Percentiles rank a stretch among this genome's conserved stretches.
Evolutionary conservation across 2,888 invertebrate species (phyloP).

Genomic region (Tineola bisselliella): DNA sequence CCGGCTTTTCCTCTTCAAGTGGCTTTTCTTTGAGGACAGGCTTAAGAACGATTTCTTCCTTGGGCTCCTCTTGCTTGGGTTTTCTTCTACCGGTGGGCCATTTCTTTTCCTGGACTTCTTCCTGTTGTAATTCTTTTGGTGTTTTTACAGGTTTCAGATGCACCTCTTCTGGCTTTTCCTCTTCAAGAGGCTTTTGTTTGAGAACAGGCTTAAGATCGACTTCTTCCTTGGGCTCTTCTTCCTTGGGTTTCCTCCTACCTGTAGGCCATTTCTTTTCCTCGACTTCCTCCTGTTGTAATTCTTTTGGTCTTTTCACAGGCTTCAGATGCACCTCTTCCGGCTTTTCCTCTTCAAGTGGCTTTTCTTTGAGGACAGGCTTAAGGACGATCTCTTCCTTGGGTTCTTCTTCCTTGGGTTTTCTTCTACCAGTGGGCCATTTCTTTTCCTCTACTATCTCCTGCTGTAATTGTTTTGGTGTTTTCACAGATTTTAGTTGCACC

Average conservation of each 20-base stretch:
- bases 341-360: slow-evolving; percentile 31
- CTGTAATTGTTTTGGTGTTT: slow-evolving; percentile 30
- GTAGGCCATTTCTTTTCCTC: slow-evolving; percentile 30
- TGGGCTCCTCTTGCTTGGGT: slow-evolving; percentile 22
- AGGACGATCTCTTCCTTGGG: slow-evolving; percentile 56
- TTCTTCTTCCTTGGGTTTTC: slow-evolving; percentile 34
- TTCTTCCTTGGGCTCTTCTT: slow-evolving; percentile 28
- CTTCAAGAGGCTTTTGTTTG: slow-evolving; percentile 31
- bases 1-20: slow-evolving; percentile 22
- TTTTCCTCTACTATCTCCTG: slow-evolving; percentile 32
- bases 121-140: slow-evolving; percentile 23
- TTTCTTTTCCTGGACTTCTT: slow-evolving; percentile 30
- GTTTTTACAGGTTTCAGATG: slow-evolving; percentile 26
- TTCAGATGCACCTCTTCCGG: slow-evolving; percentile 29
- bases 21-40: slow-evolving; percentile 29
- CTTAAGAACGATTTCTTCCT: slow-evolving; percentile 36
- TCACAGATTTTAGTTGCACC: slow-evolving; percentile 36
- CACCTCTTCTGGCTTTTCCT: slow-evolving; percentile 43
- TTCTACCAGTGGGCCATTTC: slow-evolving; percentile 36
- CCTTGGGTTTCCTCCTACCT: slow-evolving; percentile 23
- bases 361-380: slow-evolving; percentile 44
- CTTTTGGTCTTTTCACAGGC: slow-evolving; percentile 21
- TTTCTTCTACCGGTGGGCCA: slow-evolving; percentile 24
- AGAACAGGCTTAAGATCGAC: slow-evolving; percentile 34
- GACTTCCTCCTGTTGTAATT: slow-evolving; percentile 24